Evolutionary conservation across 2,888 invertebrate species (phyloP).

Genomic region (Steinernema carpocapsae): DNA sequence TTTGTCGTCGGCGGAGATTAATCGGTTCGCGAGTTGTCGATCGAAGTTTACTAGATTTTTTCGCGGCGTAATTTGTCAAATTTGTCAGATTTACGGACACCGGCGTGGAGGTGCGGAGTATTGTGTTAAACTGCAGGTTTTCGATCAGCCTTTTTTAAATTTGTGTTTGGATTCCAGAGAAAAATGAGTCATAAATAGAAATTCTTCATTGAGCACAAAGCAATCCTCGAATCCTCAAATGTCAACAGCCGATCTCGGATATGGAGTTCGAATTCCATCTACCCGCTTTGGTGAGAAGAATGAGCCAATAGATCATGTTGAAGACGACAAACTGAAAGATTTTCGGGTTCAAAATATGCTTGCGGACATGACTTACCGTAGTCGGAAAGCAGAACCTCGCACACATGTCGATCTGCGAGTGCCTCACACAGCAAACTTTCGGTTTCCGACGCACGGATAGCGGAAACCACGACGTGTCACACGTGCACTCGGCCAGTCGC

Average conservation of each 20-base stretch:
- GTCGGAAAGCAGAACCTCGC: conserved; percentile 52
- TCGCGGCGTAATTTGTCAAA: conserved; percentile 1
- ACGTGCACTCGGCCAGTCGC: conserved; percentile 58
- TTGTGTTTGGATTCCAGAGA: not conserved
- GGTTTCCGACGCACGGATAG: conserved; percentile 46
- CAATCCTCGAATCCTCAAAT: not conserved
- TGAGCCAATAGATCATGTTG: conserved; percentile 58
- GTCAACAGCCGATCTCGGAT: conserved; percentile 19
- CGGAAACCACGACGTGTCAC: conserved; percentile 52
- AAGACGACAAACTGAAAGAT: conserved; percentile 54
- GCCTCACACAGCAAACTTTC: conserved; percentile 47
- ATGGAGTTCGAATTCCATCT: conserved; percentile 23
- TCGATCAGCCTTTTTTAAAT: not conserved
- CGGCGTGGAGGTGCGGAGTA: not conserved
- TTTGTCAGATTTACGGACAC: not conserved
- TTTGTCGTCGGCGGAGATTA: conserved; percentile 33
- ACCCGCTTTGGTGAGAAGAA: conserved; percentile 52
- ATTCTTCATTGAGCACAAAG: conserved; percentile 15
- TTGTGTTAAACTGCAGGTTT: not conserved
- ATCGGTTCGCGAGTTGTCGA: conserved; percentile 14
- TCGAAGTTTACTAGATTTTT: not conserved
- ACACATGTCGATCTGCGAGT: conserved; percentile 58
- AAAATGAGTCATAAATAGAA: not conserved
- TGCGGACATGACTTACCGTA: conserved; percentile 40
- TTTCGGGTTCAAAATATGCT: not conserved